Evolutionary conservation across 2,888 invertebrate species (phyloP).

Genomic region (Opisthograptis luteolata): DNA sequence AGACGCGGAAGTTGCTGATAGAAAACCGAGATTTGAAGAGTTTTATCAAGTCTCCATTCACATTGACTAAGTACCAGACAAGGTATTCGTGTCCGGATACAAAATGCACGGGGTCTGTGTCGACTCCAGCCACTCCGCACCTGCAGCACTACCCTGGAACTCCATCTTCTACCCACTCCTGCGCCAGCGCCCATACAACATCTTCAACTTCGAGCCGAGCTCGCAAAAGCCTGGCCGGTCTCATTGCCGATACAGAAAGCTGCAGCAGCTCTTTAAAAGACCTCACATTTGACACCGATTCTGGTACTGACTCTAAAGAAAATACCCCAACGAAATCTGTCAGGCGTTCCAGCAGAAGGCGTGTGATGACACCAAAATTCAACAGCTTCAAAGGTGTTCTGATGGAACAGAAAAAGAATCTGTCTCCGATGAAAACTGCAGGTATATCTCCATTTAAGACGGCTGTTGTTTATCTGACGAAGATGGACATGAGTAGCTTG

Average conservation of each 20-base stretch:
- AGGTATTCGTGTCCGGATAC: slow-evolving; percentile 60
- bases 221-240: slow-evolving; percentile 72
- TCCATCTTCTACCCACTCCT: slow-evolving; percentile 75
- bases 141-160: slow-evolving; percentile 71
- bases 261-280: slow-evolving; percentile 81
- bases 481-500: slow-evolving; percentile 63
- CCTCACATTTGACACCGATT: slow-evolving; percentile 76
- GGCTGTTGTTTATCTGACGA: slow-evolving; percentile 64
- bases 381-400: slow-evolving; percentile 73
- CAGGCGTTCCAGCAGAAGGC: slow-evolving; percentile 55
- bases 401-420: slow-evolving; percentile 68
- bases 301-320: slow-evolving; percentile 75
- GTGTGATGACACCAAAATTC: slow-evolving; percentile 65
- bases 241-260: slow-evolving; percentile 79
- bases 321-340: slow-evolving; percentile 70
- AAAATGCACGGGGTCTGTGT: slow-evolving; percentile 63
- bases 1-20: slow-evolving; percentile 59
- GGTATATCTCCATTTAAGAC: slow-evolving; percentile 56
- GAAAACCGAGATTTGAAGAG: slow-evolving; percentile 71
- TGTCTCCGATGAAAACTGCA: slow-evolving; percentile 19
- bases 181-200: slow-evolving; percentile 68
- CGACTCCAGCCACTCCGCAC: slow-evolving; percentile 74
- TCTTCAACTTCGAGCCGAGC: slow-evolving; percentile 76
- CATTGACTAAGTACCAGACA: slow-evolving; percentile 75
- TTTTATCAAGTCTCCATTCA: slow-evolving; percentile 78